A percentile compares a stretch with the other conserved stretches of the same genome.
These are phyloP conservation scores for Agrochola circellaris DNA, from an alignment of 2,888 invertebrate species.

Conservation along the genomic window DNA sequence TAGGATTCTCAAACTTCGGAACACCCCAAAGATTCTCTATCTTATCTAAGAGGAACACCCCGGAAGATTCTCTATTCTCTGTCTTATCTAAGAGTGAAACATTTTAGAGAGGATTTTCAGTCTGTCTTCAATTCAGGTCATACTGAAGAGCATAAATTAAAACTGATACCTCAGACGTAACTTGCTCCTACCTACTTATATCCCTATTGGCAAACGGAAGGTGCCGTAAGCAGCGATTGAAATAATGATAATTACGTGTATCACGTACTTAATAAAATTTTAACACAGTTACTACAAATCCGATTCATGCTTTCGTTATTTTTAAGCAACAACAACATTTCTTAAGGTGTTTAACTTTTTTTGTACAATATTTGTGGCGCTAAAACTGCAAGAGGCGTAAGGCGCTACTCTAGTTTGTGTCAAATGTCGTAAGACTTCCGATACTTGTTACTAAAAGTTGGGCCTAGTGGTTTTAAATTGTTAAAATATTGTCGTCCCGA, in stretches of 20 bases:
- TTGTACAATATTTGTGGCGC: constrained; percentile 31
- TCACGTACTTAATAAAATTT: constrained; percentile 9
- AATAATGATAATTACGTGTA: constrained; percentile 26
- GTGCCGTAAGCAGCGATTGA: not conserved
- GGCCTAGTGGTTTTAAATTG: too few species aligned
- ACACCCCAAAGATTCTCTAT: not conserved
- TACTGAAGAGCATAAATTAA: not conserved
- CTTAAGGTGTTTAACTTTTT: constrained; percentile 39
- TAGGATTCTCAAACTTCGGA: not conserved
- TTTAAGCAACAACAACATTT: constrained; percentile 57
- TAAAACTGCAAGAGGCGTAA: constrained; percentile 35
- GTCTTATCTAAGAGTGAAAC: not conserved
- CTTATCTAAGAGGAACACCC: not conserved
- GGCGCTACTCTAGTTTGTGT: constrained; percentile 36
- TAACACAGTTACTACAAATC: constrained; percentile 34
- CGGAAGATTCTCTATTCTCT: not conserved
- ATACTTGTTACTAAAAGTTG: too few species aligned
- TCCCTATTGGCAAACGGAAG: not conserved
- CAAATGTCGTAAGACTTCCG: constrained; percentile 52
- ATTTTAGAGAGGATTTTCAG: not conserved
- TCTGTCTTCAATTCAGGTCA: not conserved
- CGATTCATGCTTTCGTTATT: constrained; percentile 40
- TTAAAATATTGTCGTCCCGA: too few species aligned
- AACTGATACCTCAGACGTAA: not conserved
- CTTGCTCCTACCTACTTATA: not conserved